Base-by-base conservation (phyloP, 2,113 vertebrate species). In the Callospermophilus lateralis region DNA sequence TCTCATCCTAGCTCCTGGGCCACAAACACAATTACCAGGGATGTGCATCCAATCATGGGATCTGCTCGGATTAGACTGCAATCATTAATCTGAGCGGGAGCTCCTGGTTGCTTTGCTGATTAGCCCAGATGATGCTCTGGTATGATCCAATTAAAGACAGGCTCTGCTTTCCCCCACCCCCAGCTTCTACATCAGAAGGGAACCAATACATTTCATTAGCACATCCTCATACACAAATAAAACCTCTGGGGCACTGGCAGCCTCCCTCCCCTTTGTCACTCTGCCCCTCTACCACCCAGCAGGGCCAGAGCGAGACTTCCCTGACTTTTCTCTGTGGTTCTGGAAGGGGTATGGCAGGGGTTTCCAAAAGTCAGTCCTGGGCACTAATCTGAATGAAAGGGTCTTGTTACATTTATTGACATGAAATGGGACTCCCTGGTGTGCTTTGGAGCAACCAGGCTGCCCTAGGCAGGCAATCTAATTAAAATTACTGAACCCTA, bases 331-430 rank as follows among this genome's bases (percentile, higher is more conserved):
- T 90, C 68, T 92, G 48, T n/a, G 68, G 89, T 76, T 84, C 81
- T 81, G 42, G 78, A 61, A 94, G 55, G 67, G 65, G 95, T 0
- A 2, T 0, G 3, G 77, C 24, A 74, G 37, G 72, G 79, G 84
- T 58, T 85, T 95, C 96, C 91, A 94, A 98, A 98, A 97, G 72
- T 94, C 91, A 70, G 96, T 51, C 84, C 90, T 48, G 70, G 93
- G 93, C 96, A 84, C 96, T 97, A 96, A 97, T 97, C 93, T 97
- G 97, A 95, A 93, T 76, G n/a, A 98, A 97, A 97, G 93, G 93
- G 95, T 91, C 96, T 98, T 97, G 97, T 98, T 98, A 97, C 96
- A 97, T 97, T 98, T 98, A 98, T 96, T 98, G 97, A 98, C 97
- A 94, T 95, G 95, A 98, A 98, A 97, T 95, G 88, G 4, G 97